Conservation (phyloP, 2,113 vertebrate genomes). For the Hemiscyllium ocellatum region DNA sequence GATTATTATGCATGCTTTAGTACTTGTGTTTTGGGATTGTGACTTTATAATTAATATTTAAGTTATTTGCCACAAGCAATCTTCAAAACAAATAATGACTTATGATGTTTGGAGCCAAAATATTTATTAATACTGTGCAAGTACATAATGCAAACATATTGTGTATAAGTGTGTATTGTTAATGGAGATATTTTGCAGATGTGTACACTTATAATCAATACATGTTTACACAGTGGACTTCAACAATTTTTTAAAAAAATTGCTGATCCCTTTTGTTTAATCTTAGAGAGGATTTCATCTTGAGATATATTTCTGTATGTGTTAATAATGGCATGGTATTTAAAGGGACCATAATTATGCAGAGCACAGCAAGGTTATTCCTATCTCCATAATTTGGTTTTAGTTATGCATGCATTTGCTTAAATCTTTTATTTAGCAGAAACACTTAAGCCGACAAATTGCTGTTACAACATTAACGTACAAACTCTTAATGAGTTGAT, state of each 20-base stretch:
- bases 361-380: not conserved
- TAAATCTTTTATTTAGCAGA: not conserved
- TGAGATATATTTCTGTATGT: not conserved
- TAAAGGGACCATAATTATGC: not conserved
- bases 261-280: not conserved
- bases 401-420: not conserved
- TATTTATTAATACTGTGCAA: not conserved
- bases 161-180: not conserved
- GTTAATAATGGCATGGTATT: not conserved
- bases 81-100: not conserved
- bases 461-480: not conserved
- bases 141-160: not conserved
- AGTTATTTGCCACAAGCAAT: not conserved
- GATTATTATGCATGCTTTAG: not conserved
- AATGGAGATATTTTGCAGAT: not conserved
- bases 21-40: too few relatives aligned
- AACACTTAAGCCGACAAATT: not conserved
- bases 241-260: not conserved
- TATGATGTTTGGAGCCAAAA: too few relatives aligned
- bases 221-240: not conserved
- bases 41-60: not conserved
- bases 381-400: not conserved
- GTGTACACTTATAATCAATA: not conserved
- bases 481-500: not conserved
- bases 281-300: not conserved